These are phyloP conservation scores for Oophaga sylvatica DNA, from an alignment of 2,797 vertebrate genomes.

Conservation along the genomic window DNA sequence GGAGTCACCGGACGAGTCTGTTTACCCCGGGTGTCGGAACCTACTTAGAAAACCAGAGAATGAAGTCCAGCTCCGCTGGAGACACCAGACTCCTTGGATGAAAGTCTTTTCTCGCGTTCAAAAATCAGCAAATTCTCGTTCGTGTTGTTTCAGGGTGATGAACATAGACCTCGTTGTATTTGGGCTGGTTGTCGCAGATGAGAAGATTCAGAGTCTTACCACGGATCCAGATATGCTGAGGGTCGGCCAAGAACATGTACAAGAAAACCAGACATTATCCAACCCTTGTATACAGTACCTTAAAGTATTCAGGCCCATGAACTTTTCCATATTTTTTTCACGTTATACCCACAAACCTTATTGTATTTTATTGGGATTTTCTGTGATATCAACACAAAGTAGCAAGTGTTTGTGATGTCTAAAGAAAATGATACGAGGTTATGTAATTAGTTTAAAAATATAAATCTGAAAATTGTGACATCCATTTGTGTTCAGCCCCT, in stretches of 20 bases:
- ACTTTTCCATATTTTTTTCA: too few species aligned
- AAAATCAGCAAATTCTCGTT: conserved; percentile 54
- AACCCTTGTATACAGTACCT: neutral
- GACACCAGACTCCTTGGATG: neutral
- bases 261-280: conserved; percentile 17
- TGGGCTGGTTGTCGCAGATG: neutral
- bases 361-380: too few species aligned
- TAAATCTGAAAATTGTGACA: too few species aligned
- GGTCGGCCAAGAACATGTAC: neutral
- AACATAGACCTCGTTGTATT: neutral
- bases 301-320: too few species aligned
- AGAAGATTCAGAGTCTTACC: neutral
- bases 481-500: too few species aligned
- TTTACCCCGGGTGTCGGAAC: conserved; percentile 25
- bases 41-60: conserved; percentile 1
- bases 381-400: too few species aligned
- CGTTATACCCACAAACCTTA: too few species aligned
- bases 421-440: too few species aligned
- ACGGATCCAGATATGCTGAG: conserved; percentile 16
- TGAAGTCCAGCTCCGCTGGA: neutral
- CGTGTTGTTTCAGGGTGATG: conserved; percentile 60
- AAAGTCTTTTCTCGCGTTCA: conserved; percentile 10
- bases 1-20: neutral
- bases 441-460: too few species aligned
- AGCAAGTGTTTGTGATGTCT: too few species aligned